A percentile compares a stretch with the other conserved stretches of the same genome.
phyloP scores from a whole-genome alignment of 2,113 vertebrate species.

The Platysternon megacephalum region DNA sequence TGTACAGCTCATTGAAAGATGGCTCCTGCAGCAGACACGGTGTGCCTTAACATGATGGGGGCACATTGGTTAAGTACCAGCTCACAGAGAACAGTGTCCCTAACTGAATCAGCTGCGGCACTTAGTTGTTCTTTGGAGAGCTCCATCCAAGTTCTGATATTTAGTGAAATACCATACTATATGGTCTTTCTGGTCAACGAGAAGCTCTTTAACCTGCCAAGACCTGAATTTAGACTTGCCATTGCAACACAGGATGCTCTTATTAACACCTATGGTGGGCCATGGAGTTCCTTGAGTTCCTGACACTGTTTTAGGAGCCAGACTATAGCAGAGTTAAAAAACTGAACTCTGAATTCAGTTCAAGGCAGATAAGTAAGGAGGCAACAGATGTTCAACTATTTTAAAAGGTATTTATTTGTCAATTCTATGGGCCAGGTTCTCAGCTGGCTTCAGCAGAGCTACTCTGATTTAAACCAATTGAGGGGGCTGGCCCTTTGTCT shows the following conservation, averaged over 20 bases:
- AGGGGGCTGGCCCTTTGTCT: background rate
- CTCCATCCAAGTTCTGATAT: background rate
- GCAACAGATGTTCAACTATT: background rate
- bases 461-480: background rate
- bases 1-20: background rate
- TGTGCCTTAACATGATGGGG: background rate
- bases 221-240: background rate
- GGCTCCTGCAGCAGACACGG: background rate
- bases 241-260: background rate
- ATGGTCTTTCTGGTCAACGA: background rate
- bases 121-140: background rate
- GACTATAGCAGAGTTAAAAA: background rate
- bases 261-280: background rate
- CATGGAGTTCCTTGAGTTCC: background rate
- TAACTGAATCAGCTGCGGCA: background rate
- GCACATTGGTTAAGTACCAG: background rate
- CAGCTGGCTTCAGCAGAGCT: background rate
- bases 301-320: background rate
- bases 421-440: rapidly evolving
- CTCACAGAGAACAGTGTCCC: background rate
- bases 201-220: background rate
- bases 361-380: background rate
- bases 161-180: background rate
- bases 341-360: background rate
- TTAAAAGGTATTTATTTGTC: background rate